Conservation (phyloP, 2,888 invertebrate genomes). For the Cryptus armator region DNA sequence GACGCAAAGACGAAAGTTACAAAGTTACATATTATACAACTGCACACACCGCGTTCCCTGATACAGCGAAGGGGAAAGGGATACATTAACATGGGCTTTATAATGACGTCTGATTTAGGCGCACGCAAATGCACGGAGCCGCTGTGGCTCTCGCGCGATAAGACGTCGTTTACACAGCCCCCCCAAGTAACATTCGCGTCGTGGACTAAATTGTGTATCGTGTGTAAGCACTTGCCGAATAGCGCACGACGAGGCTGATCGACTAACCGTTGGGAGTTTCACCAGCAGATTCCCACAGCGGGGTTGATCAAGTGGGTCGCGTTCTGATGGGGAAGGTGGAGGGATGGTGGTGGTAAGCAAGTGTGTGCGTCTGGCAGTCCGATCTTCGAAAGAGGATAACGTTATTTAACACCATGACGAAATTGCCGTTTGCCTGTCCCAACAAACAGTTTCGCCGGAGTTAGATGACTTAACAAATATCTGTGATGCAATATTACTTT, state of each 20-base stretch:
- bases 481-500: conserved; percentile 31
- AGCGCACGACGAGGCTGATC: not conserved
- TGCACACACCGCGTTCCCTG: conserved; percentile 2
- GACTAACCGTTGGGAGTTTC: not conserved
- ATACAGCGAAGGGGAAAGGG: not conserved
- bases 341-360: not conserved
- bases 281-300: not conserved
- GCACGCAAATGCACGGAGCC: conserved; percentile 28
- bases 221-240: conserved; percentile 13
- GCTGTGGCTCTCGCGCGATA: conserved; percentile 52
- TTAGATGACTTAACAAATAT: conserved; percentile 25
- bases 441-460: conserved; percentile 43
- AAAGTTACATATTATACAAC: conserved; percentile 32
- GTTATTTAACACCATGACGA: conserved; percentile 57
- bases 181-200: conserved; percentile 11
- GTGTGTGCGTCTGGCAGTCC: conserved; percentile 29
- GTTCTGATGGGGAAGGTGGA: not conserved
- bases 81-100: conserved; percentile 10
- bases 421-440: conserved; percentile 43
- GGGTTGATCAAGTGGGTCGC: not conserved
- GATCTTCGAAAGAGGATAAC: conserved; percentile 50
- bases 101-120: conserved; percentile 53
- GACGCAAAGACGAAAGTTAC: not conserved
- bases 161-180: conserved; percentile 63
- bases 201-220: conserved; percentile 46